Conservation (phyloP, 2,113 vertebrate genomes). For the Ramphastos sulfuratus region DNA sequence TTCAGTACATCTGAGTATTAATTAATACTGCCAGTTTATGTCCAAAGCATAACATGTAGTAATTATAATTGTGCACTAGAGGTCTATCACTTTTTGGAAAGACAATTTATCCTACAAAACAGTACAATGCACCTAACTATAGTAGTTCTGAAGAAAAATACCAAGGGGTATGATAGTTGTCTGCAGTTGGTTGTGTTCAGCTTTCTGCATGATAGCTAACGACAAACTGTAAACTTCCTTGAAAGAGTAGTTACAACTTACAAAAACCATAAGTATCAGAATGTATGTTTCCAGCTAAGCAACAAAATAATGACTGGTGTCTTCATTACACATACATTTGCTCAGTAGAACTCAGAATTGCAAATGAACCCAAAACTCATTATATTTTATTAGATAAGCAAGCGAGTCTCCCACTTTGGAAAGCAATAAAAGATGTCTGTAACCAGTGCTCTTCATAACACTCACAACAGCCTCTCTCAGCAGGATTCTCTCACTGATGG, state of each 20-base stretch:
- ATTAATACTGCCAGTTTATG: not conserved
- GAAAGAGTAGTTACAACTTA: not conserved
- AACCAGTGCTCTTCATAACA: not conserved
- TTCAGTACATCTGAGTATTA: not conserved
- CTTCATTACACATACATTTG: not conserved
- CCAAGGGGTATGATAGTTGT: not conserved
- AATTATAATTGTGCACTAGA: not conserved
- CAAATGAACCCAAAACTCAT: not conserved
- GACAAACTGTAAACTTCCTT: not conserved
- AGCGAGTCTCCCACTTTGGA: not conserved
- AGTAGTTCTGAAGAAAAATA: not conserved
- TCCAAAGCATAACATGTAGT: not conserved
- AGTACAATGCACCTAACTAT: not conserved
- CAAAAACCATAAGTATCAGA: not conserved
- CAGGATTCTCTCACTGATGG: not conserved
- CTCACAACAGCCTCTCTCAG: not conserved
- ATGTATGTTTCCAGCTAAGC: not conserved
- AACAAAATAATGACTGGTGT: not conserved
- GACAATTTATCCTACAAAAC: not conserved
- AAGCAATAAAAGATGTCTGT: not conserved
- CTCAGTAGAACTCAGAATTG: not conserved
- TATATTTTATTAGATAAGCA: not conserved
- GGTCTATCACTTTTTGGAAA: not conserved
- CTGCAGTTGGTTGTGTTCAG: not conserved
- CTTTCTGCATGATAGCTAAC: not conserved